Conservation (phyloP, 1,140 invertebrate genomes). For the Notospermus geniculatus region DNA sequence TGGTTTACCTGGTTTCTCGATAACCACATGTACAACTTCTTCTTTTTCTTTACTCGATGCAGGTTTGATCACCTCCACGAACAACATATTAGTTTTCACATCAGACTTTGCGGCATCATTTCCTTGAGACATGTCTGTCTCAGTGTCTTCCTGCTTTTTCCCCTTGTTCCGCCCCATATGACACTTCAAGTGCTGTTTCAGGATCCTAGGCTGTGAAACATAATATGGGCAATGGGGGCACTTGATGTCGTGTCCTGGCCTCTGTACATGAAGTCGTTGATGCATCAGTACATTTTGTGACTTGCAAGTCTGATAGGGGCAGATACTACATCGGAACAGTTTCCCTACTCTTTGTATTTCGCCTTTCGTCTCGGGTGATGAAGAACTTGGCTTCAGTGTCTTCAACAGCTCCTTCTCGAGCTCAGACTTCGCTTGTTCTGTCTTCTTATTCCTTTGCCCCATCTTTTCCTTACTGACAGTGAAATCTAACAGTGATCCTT, state of each 20-base stretch:
- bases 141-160: conserved; percentile 19
- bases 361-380: no score
- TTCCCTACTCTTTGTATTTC: conserved; percentile 13
- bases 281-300: conserved; percentile 66
- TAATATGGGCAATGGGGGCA: conserved; percentile 80
- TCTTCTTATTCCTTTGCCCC: no score
- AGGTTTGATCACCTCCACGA: conserved; percentile 12
- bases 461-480: no score
- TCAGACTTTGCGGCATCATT: not conserved
- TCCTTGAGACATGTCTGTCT: no score
- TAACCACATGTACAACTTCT: not conserved
- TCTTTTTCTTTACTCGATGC: conserved; percentile 1
- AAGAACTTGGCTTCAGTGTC: no score
- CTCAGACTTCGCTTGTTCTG: no score
- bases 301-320: conserved; percentile 71
- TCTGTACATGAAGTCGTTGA: conserved; percentile 69
- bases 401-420: no score
- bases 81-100: no score
- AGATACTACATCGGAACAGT: conserved; percentile 65
- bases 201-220: conserved; percentile 60
- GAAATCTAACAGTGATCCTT: no score
- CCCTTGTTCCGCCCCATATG: conserved; percentile 35
- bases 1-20: not conserved
- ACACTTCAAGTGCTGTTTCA: conserved; percentile 52
- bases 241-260: conserved; percentile 68